These are phyloP conservation scores for Oreochromis tanganicae DNA, from an alignment of 2,113 vertebrate species.

Conservation along the genomic window DNA sequence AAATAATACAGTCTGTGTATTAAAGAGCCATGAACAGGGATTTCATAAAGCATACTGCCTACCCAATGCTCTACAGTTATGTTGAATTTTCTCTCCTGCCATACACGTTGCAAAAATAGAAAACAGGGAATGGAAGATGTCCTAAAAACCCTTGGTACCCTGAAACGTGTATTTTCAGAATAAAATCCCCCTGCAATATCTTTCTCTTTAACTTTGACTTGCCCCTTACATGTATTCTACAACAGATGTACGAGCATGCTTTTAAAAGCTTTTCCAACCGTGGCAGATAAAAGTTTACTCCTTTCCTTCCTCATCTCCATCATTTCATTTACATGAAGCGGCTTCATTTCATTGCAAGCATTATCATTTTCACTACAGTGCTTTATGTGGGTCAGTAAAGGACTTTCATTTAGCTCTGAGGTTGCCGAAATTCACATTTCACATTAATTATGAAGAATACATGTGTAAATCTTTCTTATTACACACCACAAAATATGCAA, in stretches of 20 bases:
- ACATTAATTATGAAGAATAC: not conserved
- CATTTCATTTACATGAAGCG: not conserved
- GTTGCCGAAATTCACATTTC: not conserved
- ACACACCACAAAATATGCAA: not conserved
- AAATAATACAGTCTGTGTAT: not conserved
- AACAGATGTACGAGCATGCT: not conserved
- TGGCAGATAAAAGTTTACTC: not conserved
- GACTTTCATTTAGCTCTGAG: not conserved
- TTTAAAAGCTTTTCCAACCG: not conserved
- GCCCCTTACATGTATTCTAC: not conserved
- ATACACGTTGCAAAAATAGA: not conserved
- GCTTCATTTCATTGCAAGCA: not conserved
- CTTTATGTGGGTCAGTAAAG: not conserved
- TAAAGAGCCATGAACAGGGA: not conserved
- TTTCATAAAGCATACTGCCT: not conserved
- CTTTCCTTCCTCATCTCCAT: not conserved
- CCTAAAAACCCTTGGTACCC: not conserved
- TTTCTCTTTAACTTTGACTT: not conserved
- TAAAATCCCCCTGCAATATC: not conserved
- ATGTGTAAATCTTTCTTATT: not conserved
- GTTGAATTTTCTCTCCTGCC: not conserved
- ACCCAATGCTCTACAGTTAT: not conserved
- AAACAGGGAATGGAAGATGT: not conserved
- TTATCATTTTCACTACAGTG: not conserved
- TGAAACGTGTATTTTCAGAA: not conserved